Evolutionary conservation across 2,113 vertebrate genomes (phyloP), one percentile per base, ranked within the genome.

Genomic region (Mormoops blainvillei): DNA sequence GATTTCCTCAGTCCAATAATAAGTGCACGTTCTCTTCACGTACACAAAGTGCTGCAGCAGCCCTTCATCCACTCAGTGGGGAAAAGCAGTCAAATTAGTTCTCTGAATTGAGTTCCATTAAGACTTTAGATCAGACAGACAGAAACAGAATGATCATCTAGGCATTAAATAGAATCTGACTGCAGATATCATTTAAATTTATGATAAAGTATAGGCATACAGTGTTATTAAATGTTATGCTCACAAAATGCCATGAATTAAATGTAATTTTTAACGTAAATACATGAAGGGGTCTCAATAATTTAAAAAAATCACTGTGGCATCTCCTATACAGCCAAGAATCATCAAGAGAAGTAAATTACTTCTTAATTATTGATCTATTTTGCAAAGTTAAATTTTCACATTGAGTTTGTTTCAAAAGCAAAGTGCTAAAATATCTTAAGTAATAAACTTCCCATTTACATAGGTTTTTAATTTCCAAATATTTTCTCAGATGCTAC

Each of bases 41-140:
- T 77, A 89, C 18, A 84, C 56, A 70, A 54, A 77, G 54, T 50
- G 38, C 36, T 61, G 6, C 22, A 70, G 68, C 74, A 84, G 41
- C 31, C 65, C 43, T 63, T 83, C 36, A 73, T 7, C 5, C 43
- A 33, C 26, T 89, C 52, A 19, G 38, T 43, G 11, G 36, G 43
- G 24, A 24, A 84, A 91, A 54, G 18, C 13, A 38, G 41, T 73
- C 26, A 70, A 41, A 87, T 63, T 81, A 43, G 36, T 88, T 76
- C 31, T 94, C 84, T 95, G n/a, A 92, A 48, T 83, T 93, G 61
- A 91, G 28, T 82, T 80, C 54, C 71, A 3, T 43, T 87, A 89
- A 54, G 48, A 87, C 33, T 80, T 95, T 80, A 70, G 41, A 36
- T 68, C 41, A 84, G 48, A 76, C 13, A 86, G 52, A 86, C 4